Evolutionary conservation across 1,140 invertebrate genomes (phyloP).

Genomic region (Trachelipus rathkii): DNA sequence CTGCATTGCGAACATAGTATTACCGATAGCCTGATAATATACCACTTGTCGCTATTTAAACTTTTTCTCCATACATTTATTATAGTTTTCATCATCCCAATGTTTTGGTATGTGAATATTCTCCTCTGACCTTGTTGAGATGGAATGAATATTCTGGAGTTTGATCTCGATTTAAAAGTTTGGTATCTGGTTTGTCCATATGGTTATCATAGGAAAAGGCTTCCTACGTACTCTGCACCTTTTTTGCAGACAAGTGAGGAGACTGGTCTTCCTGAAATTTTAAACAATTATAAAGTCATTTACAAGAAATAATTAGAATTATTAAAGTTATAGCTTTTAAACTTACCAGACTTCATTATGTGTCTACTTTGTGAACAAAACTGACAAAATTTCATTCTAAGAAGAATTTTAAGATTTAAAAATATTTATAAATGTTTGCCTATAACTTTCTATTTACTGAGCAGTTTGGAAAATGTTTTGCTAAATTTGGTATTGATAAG

Average conservation of each 20-base stretch:
- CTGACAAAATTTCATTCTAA: not conserved
- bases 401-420: not conserved
- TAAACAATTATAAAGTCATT: not conserved
- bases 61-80: not conserved
- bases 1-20: not conserved
- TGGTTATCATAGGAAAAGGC: not conserved
- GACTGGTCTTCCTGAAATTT: not conserved
- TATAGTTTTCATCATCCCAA: not conserved
- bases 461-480: too few species aligned
- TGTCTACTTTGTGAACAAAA: not conserved
- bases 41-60: not conserved
- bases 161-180: too few species aligned
- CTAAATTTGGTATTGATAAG: too few species aligned
- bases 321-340: not conserved
- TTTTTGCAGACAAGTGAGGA: not conserved
- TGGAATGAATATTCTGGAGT: not conserved
- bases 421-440: too few species aligned
- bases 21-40: not conserved
- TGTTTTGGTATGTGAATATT: not conserved
- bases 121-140: not conserved
- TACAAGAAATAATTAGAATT: not conserved
- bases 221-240: not conserved
- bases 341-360: not conserved
- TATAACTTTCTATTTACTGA: too few species aligned
- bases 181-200: not conserved